A percentile compares a stretch with the other conserved stretches of the same genome.
Evolutionary conservation across 2,113 vertebrate genomes (phyloP).

Genomic region (Nettapus auritus): DNA sequence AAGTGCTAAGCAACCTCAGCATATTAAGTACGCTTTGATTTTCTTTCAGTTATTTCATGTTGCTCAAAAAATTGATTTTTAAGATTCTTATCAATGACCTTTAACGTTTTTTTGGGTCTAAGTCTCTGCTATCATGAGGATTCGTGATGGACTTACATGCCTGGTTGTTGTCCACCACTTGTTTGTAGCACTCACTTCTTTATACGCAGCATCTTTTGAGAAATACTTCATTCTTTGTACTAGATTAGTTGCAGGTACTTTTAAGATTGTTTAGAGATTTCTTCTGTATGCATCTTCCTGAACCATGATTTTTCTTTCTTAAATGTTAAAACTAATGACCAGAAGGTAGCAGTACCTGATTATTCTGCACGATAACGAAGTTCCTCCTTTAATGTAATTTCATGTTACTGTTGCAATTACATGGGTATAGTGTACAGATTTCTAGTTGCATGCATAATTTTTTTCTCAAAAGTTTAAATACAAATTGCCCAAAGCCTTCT

Average conservation of each 20-base stretch:
- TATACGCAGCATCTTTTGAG: background rate
- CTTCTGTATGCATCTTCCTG: background rate
- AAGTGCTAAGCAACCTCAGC: constrained; percentile 62
- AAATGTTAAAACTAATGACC: background rate
- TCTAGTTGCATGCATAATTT: background rate
- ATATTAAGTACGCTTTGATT: constrained; percentile 76
- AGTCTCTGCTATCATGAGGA: constrained; percentile 39
- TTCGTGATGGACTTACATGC: background rate
- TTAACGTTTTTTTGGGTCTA: constrained; percentile 33
- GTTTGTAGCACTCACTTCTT: background rate
- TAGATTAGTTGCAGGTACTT: background rate
- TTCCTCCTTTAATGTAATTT: background rate
- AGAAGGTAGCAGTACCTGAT: background rate
- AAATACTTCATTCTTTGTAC: constrained; percentile 20
- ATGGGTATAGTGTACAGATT: background rate
- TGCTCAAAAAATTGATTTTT: constrained; percentile 52
- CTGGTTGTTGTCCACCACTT: background rate
- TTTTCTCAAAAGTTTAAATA: constrained; percentile 1
- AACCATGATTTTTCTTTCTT: background rate
- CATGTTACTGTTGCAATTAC: constrained; percentile 3
- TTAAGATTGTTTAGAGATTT: background rate
- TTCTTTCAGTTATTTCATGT: constrained; percentile 58
- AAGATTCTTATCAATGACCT: constrained; percentile 60
- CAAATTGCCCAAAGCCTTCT: background rate
- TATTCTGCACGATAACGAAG: constrained; percentile 27